Evolutionary conservation across 2,888 invertebrate species (phyloP), one percentile per base, ranked within the genome.

Genomic region (Urechis unicinctus): DNA sequence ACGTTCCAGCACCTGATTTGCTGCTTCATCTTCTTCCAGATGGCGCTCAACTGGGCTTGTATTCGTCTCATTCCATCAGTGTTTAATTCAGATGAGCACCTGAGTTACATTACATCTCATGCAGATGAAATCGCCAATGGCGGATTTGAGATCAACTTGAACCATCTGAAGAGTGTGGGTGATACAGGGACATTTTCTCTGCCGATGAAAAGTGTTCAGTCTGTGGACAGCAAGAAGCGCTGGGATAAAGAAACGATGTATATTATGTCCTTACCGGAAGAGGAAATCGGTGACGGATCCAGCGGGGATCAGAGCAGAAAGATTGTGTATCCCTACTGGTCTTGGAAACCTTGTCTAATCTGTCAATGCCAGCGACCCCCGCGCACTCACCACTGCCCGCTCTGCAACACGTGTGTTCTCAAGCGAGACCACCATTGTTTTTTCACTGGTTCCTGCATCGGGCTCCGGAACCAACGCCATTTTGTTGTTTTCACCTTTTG

Each of bases 401-500:
- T 72, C n/a, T 75, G 75, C 50, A 63, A 67, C 25, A 61, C 54
- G 1, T 75, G 75, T 58, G 64, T 74, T 13, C 65, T 75, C 9
- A 74, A 74, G 58, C 58, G 75, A 3, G 73, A 74, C 63, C 75
- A 75, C 58, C 75, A 75, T 57, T 75, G 75, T 55, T 73, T 68
- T 61, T 70, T 74, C 59, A 65, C 71, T 3, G 69, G 71, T 21
- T 60, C 65, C 17, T 75, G 75, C 56, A 61, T 75, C 13, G 75
- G 74, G 1, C 68, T 67, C 53, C 52, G 64, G n/a, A 75, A 75
- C 61, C 68, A 69, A 49, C 65, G 73, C 24, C 68, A 71, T 59
- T 75, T 73, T 51, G 56, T 67, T 30, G 66, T 72, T 22, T 72
- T 74, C 55, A 59, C 64, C 9, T 65, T 72, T 53, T 74, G 71